Evolutionary conservation across 2,888 invertebrate species (phyloP), one percentile per base, ranked within the genome.

Genomic region (Drosophila nigricruria): DNA sequence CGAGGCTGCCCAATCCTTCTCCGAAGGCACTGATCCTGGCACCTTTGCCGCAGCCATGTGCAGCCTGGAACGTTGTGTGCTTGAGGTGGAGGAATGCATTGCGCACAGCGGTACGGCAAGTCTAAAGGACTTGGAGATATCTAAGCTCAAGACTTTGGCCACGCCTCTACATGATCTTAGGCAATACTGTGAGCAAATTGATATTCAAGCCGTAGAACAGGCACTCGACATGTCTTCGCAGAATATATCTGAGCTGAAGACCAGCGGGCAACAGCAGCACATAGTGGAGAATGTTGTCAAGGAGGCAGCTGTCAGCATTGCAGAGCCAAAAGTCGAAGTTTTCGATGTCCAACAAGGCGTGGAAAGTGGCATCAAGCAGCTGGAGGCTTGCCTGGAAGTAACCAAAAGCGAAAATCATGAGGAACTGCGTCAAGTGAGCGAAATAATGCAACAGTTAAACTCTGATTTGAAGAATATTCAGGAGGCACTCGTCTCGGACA

Each of bases 211-310:
- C 0, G 47, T 95, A 40, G 95, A 95, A 86, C 93, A 91, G 10
- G 86, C 92, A 6, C 93, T 93, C 36, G 94, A 95, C 45, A 92
- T 95, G 82, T 94, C 95, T 5, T 94, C 94, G 9, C 93, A 94
- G 58, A 94, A 95, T 79, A 92, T 95, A 73, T 94, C 95, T 0
- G 94, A 93, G 5, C 93, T 95, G 20, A 94, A 94, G 91, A 94
- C 94, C 1, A 72, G 49, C 9, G 88, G 85, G 0, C 66, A 73
- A 5, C 64, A 73, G 38, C 56, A 64, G 38, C 57, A 59, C 25
- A 69, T 68, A 8, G 93, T 93, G 40, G 72, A 57, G 42, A 70
- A 70, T 34, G 67, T 23, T 3, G 61, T 53, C 23, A 45, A 67
- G 36, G 77, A 81, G n/a, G 49, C 43, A 30, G 79, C 71, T 16